These are phyloP conservation scores for Ctenomys sociabilis DNA, from an alignment of 2,113 vertebrate genomes.

Conservation along the genomic window DNA sequence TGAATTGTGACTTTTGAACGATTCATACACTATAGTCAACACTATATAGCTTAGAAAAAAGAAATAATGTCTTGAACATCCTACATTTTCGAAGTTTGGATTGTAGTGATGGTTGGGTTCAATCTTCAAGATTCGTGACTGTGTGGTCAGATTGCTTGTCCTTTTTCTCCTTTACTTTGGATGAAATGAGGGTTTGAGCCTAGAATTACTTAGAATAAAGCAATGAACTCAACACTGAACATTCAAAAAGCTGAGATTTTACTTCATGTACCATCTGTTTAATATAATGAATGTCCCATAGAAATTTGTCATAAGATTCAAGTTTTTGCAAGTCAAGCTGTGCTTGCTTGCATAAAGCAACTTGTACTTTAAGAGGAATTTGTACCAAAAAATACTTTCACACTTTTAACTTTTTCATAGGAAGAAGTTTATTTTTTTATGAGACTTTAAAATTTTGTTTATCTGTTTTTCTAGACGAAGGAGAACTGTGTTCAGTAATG, in stretches of 20 bases:
- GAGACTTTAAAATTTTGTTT: slow-evolving; percentile 19
- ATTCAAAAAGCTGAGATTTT: slow-evolving; percentile 30
- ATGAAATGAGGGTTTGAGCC: slow-evolving; percentile 2
- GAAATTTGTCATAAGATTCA: slow-evolving; percentile 18
- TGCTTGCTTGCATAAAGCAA: neutral
- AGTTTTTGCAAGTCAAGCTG: slow-evolving; percentile 40
- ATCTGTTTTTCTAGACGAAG: slow-evolving; percentile 44
- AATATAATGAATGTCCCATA: slow-evolving; percentile 18
- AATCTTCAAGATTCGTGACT: neutral
- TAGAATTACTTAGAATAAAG: neutral
- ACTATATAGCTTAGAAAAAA: slow-evolving; percentile 50
- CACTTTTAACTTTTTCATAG: neutral
- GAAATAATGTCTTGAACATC: neutral
- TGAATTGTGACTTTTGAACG: slow-evolving; percentile 63
- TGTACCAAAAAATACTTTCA: neutral
- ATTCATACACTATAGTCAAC: neutral
- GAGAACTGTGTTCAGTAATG: slow-evolving; percentile 36
- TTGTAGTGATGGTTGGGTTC: neutral
- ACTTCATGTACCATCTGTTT: neutral
- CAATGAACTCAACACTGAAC: neutral
- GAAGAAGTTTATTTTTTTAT: neutral
- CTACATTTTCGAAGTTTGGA: neutral
- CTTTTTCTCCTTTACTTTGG: slow-evolving; percentile 39
- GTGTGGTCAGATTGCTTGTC: neutral
- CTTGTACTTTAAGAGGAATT: neutral